phyloP scores from a whole-genome alignment of 53 echinoderm and acorn worm species.

The Echinarachnius parma region DNA sequence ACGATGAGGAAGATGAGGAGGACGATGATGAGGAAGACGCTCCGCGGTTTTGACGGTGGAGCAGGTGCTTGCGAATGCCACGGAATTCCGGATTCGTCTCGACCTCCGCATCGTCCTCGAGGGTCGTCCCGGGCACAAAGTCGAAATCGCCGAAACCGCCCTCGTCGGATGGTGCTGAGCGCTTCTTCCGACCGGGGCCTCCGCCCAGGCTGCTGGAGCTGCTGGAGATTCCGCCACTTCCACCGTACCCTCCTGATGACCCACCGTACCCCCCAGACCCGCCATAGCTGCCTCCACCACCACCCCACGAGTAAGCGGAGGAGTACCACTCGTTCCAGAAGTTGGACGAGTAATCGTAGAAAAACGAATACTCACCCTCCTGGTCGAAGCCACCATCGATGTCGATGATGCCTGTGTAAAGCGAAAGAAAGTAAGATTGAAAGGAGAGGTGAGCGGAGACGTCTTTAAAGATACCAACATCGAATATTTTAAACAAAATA shows the following conservation, averaged over 20 bases:
- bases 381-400: conserved; percentile 75
- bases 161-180: not conserved
- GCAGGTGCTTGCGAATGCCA: conserved; percentile 3
- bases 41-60: not conserved
- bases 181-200: not conserved
- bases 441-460: not conserved
- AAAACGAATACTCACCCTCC: conserved; percentile 69
- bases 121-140: not conserved
- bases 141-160: conserved; percentile 31
- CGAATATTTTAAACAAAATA: not conserved
- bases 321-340: conserved; percentile 42
- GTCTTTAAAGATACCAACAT: not conserved
- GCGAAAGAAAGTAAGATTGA: not conserved
- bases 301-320: conserved; percentile 4
- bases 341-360: conserved; percentile 70
- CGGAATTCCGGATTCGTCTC: conserved; percentile 2
- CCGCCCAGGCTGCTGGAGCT: not conserved
- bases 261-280: conserved; percentile 18
- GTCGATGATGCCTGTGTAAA: conserved; percentile 36
- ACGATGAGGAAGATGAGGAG: not conserved
- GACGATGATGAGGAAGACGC: not conserved
- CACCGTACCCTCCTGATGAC: not conserved
- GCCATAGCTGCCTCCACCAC: not conserved
- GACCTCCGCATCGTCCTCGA: conserved; percentile 3
- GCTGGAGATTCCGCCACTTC: not conserved